A percentile compares a stretch with the other conserved stretches of the same genome.
Conservation (phyloP, 2,797 vertebrate species). For the Sebastes minor region DNA sequence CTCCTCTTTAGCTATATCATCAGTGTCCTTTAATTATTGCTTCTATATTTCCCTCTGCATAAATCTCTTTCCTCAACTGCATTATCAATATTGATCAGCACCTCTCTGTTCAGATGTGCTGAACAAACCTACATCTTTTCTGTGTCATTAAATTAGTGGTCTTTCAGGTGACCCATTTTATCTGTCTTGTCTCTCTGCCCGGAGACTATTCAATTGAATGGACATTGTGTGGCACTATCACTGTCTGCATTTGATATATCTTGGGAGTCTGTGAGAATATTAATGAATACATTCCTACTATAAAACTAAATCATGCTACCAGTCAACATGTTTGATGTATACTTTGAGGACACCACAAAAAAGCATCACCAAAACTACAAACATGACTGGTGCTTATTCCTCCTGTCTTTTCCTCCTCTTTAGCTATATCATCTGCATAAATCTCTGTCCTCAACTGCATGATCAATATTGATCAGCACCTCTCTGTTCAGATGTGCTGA, state of each 20-base stretch:
- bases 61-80: conserved; percentile 9
- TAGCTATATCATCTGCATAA: background rate
- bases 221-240: background rate
- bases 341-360: background rate
- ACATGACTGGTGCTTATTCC: too few species aligned
- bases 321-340: background rate
- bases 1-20: background rate
- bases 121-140: conserved; percentile 9
- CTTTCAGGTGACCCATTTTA: conserved; percentile 3
- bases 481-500: background rate
- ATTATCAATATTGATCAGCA: conserved; percentile 38
- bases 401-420: too few species aligned
- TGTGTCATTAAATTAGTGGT: conserved; percentile 30
- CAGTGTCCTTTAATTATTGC: too few species aligned
- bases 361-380: background rate
- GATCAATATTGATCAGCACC: conserved; percentile 33
- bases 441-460: conserved; percentile 16
- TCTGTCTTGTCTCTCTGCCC: background rate
- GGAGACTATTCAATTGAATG: background rate
- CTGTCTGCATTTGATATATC: too few species aligned
- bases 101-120: background rate
- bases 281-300: background rate
- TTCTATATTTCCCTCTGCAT: too few species aligned
- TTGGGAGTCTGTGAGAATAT: background rate
- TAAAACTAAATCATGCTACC: background rate